These are phyloP conservation scores for Clamator glandarius DNA, from an alignment of 2,797 vertebrate genomes.

Conservation along the genomic window DNA sequence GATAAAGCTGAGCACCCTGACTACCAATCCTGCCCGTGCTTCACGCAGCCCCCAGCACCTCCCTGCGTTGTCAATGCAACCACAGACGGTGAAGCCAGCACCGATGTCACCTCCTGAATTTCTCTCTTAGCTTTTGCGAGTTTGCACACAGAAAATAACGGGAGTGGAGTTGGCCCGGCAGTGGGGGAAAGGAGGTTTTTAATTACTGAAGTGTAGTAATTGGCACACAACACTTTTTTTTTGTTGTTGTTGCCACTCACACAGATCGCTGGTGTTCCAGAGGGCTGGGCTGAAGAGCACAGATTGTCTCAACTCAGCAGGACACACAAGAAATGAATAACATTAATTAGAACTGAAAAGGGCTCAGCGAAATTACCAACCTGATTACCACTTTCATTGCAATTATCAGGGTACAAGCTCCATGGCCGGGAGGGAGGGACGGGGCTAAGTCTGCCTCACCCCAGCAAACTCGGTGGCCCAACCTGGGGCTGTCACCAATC, in stretches of 20 bases:
- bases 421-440: background rate
- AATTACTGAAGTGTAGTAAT: constrained; percentile 53
- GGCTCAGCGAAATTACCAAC: constrained; percentile 60
- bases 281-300: constrained; percentile 53
- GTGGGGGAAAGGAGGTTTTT: constrained; percentile 18
- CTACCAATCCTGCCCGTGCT: background rate
- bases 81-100: background rate
- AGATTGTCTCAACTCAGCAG: constrained; percentile 70
- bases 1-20: background rate
- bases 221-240: constrained; percentile 21
- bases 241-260: constrained; percentile 43
- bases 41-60: background rate
- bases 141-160: constrained; percentile 1
- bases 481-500: background rate
- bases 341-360: constrained; percentile 73
- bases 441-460: background rate
- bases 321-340: constrained; percentile 70
- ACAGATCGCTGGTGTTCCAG: constrained; percentile 52
- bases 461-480: background rate
- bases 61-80: background rate
- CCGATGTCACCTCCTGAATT: background rate
- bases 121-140: background rate
- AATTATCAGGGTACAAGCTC: constrained; percentile 40
- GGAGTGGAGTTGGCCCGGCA: constrained; percentile 12
- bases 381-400: constrained; percentile 40